These are phyloP conservation scores for Chrysoperla carnea DNA, from an alignment of 1,140 invertebrate genomes.

Conservation along the genomic window DNA sequence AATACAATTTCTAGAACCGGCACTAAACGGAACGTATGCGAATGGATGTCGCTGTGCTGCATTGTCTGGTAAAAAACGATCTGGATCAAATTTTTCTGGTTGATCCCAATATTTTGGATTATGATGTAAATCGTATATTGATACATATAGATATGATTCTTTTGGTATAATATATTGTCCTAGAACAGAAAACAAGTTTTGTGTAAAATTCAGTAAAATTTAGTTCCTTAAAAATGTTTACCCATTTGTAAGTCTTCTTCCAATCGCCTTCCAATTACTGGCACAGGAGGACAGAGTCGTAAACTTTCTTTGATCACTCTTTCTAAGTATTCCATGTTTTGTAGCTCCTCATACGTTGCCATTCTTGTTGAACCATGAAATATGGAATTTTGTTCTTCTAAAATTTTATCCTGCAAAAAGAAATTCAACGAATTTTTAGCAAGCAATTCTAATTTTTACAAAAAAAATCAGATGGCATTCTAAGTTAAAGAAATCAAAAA, in stretches of 20 bases:
- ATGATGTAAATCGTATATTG: conserved; percentile 27
- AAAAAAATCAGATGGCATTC: background rate
- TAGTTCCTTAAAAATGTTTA: background rate
- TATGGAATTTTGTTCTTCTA: background rate
- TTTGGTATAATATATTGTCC: conserved; percentile 20
- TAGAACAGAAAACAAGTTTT: conserved; percentile 1
- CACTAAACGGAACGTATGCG: conserved; percentile 10
- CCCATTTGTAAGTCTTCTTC: conserved; percentile 9
- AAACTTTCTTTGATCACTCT: conserved; percentile 40
- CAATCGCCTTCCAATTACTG: conserved; percentile 26
- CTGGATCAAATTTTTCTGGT: conserved; percentile 39
- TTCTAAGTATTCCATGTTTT: conserved; percentile 36
- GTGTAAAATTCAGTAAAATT: background rate
- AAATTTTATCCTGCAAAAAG: background rate
- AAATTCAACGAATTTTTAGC: no score
- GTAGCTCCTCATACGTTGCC: background rate
- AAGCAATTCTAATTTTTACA: background rate
- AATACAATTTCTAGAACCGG: conserved; percentile 7
- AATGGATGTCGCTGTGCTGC: conserved; percentile 6
- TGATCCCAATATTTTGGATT: conserved; percentile 32
- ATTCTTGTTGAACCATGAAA: background rate
- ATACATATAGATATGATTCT: conserved; percentile 19
- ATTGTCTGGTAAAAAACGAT: conserved; percentile 38
- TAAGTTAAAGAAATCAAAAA: background rate
- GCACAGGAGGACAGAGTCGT: conserved; percentile 38